Conservation (phyloP, 1,140 invertebrate genomes). For the Drosophila sp. region DNA sequence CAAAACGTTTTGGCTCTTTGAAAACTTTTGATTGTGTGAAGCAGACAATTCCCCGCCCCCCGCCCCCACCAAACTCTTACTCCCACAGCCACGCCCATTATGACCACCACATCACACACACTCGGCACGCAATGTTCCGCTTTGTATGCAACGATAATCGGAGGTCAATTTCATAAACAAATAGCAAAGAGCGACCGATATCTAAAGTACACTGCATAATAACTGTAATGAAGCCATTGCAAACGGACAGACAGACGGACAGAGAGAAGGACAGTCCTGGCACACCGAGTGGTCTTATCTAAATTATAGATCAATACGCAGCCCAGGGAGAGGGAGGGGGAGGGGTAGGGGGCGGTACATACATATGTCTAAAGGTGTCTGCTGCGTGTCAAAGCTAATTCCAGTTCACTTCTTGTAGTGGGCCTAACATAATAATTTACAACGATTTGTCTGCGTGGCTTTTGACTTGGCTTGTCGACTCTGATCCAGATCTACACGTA, state of each 20-base stretch:
- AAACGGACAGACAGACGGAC: constrained; percentile 28
- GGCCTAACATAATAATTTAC: constrained; percentile 72
- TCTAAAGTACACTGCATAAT: constrained; percentile 46
- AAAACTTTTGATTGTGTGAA: constrained; percentile 50
- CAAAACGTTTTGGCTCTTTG: constrained; percentile 66
- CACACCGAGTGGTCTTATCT: constrained; percentile 49
- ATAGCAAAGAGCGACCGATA: constrained; percentile 58
- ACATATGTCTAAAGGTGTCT: constrained; percentile 35
- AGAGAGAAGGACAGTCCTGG: constrained; percentile 4
- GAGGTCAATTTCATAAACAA: constrained; percentile 78
- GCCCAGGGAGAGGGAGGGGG: not conserved
- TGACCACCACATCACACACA: constrained; percentile 31
- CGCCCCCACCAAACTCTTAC: not conserved
- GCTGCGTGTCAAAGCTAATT: constrained; percentile 72
- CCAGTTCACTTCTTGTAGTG: constrained; percentile 32
- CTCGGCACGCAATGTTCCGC: constrained; percentile 38
- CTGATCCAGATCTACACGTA: not conserved
- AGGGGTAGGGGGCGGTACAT: constrained; percentile 5
- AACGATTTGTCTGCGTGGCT: constrained; percentile 50
- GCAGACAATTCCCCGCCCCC: not conserved
- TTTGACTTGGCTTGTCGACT: constrained; percentile 25
- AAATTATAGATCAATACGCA: constrained; percentile 75
- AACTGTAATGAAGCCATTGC: constrained; percentile 63
- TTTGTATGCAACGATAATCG: constrained; percentile 70
- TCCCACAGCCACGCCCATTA: constrained; percentile 20